These are phyloP conservation scores for Mixornis gularis DNA, from an alignment of 2,113 vertebrate genomes.

Conservation along the genomic window DNA sequence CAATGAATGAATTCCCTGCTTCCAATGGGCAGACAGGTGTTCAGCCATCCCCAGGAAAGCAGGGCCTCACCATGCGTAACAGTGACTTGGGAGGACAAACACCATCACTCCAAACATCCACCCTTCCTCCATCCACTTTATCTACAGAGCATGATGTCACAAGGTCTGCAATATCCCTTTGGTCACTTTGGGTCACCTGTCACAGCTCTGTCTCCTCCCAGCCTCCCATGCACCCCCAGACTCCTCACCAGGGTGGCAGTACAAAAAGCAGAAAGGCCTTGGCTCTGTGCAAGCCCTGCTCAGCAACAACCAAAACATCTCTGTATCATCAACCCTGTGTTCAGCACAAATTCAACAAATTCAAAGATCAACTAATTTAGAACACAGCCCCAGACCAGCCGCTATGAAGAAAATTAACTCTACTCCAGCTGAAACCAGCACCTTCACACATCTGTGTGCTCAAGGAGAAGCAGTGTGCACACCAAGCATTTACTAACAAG, in stretches of 20 bases:
- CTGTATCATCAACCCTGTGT: neutral
- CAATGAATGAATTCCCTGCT: neutral
- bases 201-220: neutral
- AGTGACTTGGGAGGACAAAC: neutral
- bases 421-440: neutral
- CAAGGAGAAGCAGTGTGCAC: neutral
- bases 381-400: neutral
- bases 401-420: neutral
- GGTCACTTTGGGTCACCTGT: neutral
- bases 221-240: neutral
- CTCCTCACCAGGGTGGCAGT: rapidly evolving
- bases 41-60: too few relatives aligned
- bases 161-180: neutral
- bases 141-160: neutral
- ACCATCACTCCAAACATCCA: neutral
- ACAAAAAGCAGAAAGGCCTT: neutral
- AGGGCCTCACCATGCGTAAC: neutral
- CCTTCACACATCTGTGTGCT: neutral
- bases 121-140: too few relatives aligned
- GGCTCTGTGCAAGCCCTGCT: neutral
- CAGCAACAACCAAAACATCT: neutral
- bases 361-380: neutral
- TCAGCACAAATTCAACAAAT: neutral
- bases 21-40: neutral
- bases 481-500: neutral